These are phyloP conservation scores for Myripristis murdjan DNA, from an alignment of 2,797 vertebrate species.

Conservation along the genomic window DNA sequence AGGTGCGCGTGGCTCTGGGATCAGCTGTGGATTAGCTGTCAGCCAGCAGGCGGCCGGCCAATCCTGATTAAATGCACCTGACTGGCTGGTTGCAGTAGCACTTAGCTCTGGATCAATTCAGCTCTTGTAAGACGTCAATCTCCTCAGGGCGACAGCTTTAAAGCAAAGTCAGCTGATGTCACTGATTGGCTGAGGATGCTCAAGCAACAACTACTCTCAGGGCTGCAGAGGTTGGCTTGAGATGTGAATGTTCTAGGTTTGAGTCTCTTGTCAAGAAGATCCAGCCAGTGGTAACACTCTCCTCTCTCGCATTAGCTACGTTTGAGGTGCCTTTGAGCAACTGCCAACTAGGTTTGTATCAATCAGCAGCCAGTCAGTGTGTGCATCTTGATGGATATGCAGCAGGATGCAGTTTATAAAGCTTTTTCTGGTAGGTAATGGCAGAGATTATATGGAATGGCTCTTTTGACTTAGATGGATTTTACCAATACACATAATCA, in stretches of 20 bases:
- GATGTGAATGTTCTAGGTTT: neutral
- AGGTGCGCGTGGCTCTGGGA: slow-evolving; percentile 54
- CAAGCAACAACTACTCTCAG: neutral
- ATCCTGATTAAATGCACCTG: slow-evolving; percentile 60
- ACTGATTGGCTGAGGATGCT: slow-evolving; percentile 48
- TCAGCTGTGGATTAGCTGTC: slow-evolving; percentile 55
- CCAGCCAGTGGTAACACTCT: too few species aligned
- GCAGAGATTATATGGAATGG: neutral
- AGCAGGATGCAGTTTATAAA: too few species aligned
- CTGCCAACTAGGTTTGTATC: too few species aligned
- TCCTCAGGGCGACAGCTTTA: slow-evolving; percentile 67
- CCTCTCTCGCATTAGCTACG: too few species aligned
- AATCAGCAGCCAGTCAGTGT: too few species aligned
- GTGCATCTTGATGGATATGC: too few species aligned
- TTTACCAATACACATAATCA: neutral
- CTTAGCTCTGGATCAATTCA: slow-evolving; percentile 54
- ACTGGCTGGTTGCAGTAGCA: slow-evolving; percentile 46
- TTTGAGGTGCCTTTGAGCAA: too few species aligned
- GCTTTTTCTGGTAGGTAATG: too few species aligned
- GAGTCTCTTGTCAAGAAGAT: too few species aligned
- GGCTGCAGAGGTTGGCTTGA: neutral
- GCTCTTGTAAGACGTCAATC: slow-evolving; percentile 59
- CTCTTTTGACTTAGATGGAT: neutral
- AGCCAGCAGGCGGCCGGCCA: slow-evolving; percentile 36
- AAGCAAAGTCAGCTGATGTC: slow-evolving; percentile 48